These are phyloP conservation scores for Antheraea mylitta DNA, from an alignment of 1,140 invertebrate species.

Conservation along the genomic window DNA sequence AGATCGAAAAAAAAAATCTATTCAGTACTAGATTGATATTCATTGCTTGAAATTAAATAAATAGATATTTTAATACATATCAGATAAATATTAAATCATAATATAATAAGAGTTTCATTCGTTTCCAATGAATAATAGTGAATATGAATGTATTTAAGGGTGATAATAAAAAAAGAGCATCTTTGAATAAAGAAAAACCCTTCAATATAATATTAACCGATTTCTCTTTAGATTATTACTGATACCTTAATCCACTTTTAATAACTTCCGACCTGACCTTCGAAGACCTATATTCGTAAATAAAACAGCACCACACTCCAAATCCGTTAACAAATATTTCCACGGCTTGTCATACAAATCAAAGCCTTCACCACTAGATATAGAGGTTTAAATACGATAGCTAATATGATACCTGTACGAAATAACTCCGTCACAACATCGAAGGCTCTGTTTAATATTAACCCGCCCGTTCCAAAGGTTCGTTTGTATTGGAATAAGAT, in stretches of 20 bases:
- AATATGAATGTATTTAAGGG: not conserved
- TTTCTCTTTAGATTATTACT: not conserved
- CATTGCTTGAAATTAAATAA: no score
- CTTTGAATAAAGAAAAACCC: not conserved
- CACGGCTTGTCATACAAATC: not conserved
- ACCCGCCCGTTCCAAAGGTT: slow-evolving; percentile 20
- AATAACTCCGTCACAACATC: not conserved
- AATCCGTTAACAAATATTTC: slow-evolving; percentile 7
- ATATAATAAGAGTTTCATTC: no score
- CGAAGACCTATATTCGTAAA: not conserved
- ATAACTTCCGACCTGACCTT: slow-evolving; percentile 12
- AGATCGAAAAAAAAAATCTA: no score
- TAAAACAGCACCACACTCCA: not conserved
- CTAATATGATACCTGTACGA: slow-evolving; percentile 7
- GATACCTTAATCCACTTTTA: slow-evolving; percentile 12
- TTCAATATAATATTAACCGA: slow-evolving; percentile 1
- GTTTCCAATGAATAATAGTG: no score
- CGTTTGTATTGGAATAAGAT: slow-evolving; percentile 20
- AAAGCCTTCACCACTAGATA: not conserved
- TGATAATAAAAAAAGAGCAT: no score
- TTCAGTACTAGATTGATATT: no score
- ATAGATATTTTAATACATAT: no score
- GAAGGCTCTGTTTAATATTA: slow-evolving; percentile 25
- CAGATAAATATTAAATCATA: no score
- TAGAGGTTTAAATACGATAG: not conserved